These are phyloP conservation scores for Zaprionus inermis DNA, from an alignment of 1,140 invertebrate species.

Conservation along the genomic window DNA sequence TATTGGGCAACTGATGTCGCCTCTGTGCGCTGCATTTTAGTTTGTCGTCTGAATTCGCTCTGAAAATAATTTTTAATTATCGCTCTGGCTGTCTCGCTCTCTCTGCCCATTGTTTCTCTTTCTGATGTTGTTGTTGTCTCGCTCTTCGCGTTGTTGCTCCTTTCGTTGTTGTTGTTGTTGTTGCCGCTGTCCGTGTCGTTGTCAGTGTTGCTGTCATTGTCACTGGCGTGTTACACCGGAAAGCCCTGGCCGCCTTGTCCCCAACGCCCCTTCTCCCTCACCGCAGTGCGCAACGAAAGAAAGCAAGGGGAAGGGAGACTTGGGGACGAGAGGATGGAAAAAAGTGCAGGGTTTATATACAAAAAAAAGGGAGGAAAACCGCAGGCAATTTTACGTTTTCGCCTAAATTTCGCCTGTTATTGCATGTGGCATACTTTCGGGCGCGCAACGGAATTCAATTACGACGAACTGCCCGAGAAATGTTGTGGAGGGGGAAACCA, in stretches of 20 bases:
- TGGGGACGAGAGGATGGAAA: not conserved
- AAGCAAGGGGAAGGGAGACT: slow-evolving; percentile 3
- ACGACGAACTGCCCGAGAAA: slow-evolving; percentile 15
- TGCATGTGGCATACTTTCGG: slow-evolving; percentile 51
- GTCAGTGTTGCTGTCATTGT: slow-evolving; percentile 60
- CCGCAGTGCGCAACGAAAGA: slow-evolving; percentile 4
- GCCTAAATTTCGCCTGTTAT: slow-evolving; percentile 45
- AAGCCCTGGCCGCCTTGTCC: slow-evolving; percentile 16
- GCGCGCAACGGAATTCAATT: slow-evolving; percentile 46
- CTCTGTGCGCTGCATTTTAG: slow-evolving; percentile 42
- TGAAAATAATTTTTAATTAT: slow-evolving; percentile 79
- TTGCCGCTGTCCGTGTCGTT: slow-evolving; percentile 36
- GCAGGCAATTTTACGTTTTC: slow-evolving; percentile 51
- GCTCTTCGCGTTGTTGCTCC: slow-evolving; percentile 28
- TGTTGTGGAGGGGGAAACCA: not conserved
- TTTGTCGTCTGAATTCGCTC: slow-evolving; percentile 40
- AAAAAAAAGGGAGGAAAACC: slow-evolving; percentile 24
- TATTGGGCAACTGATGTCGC: slow-evolving; percentile 25
- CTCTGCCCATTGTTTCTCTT: not conserved
- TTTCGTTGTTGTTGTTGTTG: slow-evolving; percentile 43
- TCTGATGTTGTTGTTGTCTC: slow-evolving; percentile 22
- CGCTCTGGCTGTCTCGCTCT: slow-evolving; percentile 57
- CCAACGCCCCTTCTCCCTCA: not conserved
- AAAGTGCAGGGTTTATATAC: slow-evolving; percentile 15
- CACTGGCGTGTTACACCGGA: slow-evolving; percentile 54